Conservation (phyloP, 2,888 invertebrate genomes). For the Dasysyrphus tricinctus region DNA sequence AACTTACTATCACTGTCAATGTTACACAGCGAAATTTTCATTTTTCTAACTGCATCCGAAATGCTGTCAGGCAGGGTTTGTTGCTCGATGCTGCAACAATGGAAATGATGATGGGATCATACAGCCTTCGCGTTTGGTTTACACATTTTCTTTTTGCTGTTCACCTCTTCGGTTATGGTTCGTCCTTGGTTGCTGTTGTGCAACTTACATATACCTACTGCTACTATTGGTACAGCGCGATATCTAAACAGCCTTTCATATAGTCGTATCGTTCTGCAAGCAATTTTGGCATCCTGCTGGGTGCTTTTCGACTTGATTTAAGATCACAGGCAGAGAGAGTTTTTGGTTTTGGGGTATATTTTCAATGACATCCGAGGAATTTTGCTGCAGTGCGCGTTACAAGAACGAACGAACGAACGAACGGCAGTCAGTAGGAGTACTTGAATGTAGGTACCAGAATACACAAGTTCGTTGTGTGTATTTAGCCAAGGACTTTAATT, state of each 20-base stretch:
- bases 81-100: constrained; percentile 57
- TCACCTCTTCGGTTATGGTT: constrained; percentile 21
- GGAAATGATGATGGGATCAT: constrained; percentile 73
- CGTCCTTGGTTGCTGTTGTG: constrained; percentile 39
- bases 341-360: constrained; percentile 15
- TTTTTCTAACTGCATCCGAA: constrained; percentile 72
- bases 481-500: constrained; percentile 60
- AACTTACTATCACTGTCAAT: constrained; percentile 50
- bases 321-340: constrained; percentile 46
- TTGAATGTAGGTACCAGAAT: not conserved
- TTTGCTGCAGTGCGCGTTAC: constrained; percentile 72
- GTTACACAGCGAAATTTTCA: constrained; percentile 60
- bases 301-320: constrained; percentile 71
- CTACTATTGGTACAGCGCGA: not conserved
- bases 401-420: constrained; percentile 33
- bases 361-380: constrained; percentile 61
- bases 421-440: constrained; percentile 11
- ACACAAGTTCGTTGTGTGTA: constrained; percentile 37
- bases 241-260: constrained; percentile 16
- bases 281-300: constrained; percentile 72
- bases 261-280: constrained; percentile 39
- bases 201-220: constrained; percentile 6
- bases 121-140: constrained; percentile 47
- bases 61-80: constrained; percentile 52
- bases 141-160: not conserved